Base-by-base conservation (phyloP, 2,113 vertebrate species). In the Alligator mississippiensis region DNA sequence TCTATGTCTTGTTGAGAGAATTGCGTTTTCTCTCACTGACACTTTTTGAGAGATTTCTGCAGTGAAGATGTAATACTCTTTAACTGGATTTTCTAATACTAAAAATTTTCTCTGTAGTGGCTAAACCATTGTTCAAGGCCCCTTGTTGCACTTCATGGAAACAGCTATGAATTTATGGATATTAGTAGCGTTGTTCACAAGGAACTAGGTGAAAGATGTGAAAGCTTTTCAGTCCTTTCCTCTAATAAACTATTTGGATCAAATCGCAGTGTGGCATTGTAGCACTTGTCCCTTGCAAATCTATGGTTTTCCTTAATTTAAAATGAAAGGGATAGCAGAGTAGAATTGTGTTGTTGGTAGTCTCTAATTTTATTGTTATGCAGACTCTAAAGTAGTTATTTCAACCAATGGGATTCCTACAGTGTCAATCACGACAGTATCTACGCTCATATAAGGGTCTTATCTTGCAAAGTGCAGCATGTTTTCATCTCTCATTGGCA, bases 1-100 rank as follows among this genome's bases (percentile, higher is more conserved):
- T 2, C 78, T 88, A 28, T 82, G 30, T 27, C 54, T 24, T 68
- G 57, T 59, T 14, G 38, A 28, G n/a, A 18, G 17, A 68, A 68
- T 16, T 64, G 61, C 58, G 57, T 27, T 30, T 66, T 88, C 38
- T 68, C 66, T 17, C 28, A 5, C 47, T 82, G 38, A 25, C 63
- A 28, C 72, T 57, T 47, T 87, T 94, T 88, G 66, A 1, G 4
- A 6, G 47, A 88, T 64, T 95, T 90, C 77, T 87, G n/a, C 80
- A 55, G 75, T 60, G 75, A 1, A 63, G 3, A 61, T 4, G 3
- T 9, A 9, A 86, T 59, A 16, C 11, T 85, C 21, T 92, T 92
- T 77, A 82, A 19, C 6, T 63, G n/a, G 24, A 9, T 89, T 93
- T 82, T 28, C 84, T 18, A 74, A 1, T 9, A 28, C 14, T 74